Evolutionary conservation across 1,140 invertebrate genomes (phyloP).

Genomic region (Steinernema khuongi): DNA sequence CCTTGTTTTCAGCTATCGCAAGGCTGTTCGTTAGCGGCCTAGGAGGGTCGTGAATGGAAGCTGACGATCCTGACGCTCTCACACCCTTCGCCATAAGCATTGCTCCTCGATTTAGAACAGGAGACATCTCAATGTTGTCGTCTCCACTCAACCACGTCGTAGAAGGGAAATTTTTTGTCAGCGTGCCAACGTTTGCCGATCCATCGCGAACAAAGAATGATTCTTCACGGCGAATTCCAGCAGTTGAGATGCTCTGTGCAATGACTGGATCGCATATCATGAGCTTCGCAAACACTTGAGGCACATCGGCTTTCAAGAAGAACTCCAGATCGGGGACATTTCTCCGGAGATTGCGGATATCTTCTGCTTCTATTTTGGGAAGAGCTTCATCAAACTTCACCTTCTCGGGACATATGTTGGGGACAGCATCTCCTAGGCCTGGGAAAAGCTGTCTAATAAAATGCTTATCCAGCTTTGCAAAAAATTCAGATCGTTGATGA

Average conservation of each 20-base stretch:
- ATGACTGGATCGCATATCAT: not conserved
- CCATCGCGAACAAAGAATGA: conserved; percentile 6
- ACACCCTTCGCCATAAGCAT: not conserved
- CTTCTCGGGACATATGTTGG: not conserved
- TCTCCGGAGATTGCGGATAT: not conserved
- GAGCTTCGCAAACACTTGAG: not conserved
- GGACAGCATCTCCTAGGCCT: not conserved
- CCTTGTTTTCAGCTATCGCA: not conserved
- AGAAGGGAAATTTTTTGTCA: not conserved
- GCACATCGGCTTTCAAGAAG: not conserved
- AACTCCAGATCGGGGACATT: not conserved
- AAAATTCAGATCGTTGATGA: not conserved
- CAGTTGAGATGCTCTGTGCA: not conserved
- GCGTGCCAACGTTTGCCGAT: not conserved
- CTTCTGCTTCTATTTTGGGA: not conserved
- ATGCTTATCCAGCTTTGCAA: not conserved
- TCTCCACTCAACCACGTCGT: not conserved
- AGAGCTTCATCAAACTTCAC: not conserved
- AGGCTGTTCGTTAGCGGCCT: not conserved
- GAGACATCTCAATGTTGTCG: conserved; percentile 3
- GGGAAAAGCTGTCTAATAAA: not conserved
- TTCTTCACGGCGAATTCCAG: not conserved
- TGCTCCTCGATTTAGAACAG: not conserved
- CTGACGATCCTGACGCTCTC: not conserved
- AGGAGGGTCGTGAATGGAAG: not conserved